A percentile compares a stretch with the other conserved stretches of the same genome.
Evolutionary conservation across 2,113 vertebrate genomes (phyloP).

Genomic region (Myrmophylax atrothorax): DNA sequence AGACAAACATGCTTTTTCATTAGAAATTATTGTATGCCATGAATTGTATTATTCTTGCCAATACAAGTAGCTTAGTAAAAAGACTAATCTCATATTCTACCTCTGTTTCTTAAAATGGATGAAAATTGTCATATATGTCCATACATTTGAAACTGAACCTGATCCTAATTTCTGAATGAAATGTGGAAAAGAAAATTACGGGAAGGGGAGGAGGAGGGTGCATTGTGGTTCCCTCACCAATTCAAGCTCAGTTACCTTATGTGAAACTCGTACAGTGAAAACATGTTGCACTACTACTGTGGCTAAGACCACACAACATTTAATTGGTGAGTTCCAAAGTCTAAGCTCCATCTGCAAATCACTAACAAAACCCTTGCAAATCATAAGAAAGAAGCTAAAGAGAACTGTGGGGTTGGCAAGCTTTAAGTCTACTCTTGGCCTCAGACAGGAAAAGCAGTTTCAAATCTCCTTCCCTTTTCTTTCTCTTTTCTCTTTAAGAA

Average conservation of each 20-base stretch:
- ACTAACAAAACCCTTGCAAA: slow-evolving; percentile 69
- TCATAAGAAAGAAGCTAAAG: slow-evolving; percentile 47
- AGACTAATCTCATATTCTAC: neutral
- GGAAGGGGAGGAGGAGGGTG: neutral
- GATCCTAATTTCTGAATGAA: neutral
- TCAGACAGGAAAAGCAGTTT: slow-evolving; percentile 60
- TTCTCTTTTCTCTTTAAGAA: slow-evolving; percentile 52
- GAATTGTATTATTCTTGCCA: neutral
- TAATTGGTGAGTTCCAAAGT: slow-evolving; percentile 65
- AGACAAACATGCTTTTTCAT: neutral
- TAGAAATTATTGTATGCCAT: neutral
- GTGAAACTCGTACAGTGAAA: slow-evolving; percentile 63
- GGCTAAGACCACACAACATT: slow-evolving; percentile 70
- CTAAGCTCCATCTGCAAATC: slow-evolving; percentile 70
- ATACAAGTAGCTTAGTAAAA: neutral
- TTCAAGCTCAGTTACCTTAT: slow-evolving; percentile 56
- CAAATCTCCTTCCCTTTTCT: slow-evolving; percentile 23
- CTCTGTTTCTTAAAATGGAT: neutral
- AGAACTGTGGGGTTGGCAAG: slow-evolving; percentile 42
- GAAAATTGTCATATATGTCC: neutral
- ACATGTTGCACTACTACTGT: slow-evolving; percentile 51
- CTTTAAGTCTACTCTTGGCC: slow-evolving; percentile 42
- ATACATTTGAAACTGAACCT: neutral
- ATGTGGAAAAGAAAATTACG: neutral
- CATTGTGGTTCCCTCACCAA: neutral